phyloP scores from a whole-genome alignment of 2,888 invertebrate species.

The Ophraella communa region DNA sequence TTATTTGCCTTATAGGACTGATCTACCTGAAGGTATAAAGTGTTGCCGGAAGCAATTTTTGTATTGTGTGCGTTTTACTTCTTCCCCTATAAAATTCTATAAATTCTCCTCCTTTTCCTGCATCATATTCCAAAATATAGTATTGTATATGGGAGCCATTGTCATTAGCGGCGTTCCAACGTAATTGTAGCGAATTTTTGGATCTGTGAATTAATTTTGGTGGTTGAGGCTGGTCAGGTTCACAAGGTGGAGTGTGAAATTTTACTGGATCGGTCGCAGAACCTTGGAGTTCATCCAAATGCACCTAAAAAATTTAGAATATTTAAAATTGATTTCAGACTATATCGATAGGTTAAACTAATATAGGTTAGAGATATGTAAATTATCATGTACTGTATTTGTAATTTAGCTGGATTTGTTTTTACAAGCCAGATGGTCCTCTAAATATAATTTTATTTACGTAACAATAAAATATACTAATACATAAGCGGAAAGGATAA shows the following conservation, averaged over 20 bases:
- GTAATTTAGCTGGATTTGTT: not conserved
- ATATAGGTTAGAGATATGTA: too few species aligned
- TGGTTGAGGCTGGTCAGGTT: slow-evolving; percentile 76
- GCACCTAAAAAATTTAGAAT: slow-evolving; percentile 63
- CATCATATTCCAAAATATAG: slow-evolving; percentile 81
- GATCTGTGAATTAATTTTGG: slow-evolving; percentile 76
- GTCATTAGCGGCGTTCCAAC: slow-evolving; percentile 76
- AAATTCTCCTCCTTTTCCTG: slow-evolving; percentile 73
- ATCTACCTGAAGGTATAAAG: slow-evolving; percentile 71
- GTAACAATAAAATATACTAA: not conserved
- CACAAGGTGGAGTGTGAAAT: slow-evolving; percentile 82
- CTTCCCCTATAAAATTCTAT: slow-evolving; percentile 76
- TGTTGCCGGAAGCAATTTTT: slow-evolving; percentile 79
- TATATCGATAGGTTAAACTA: too few species aligned
- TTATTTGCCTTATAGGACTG: too few species aligned
- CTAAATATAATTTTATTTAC: not conserved
- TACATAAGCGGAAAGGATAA: not conserved
- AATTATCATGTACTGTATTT: not conserved
- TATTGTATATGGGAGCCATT: slow-evolving; percentile 81
- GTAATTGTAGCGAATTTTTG: slow-evolving; percentile 73
- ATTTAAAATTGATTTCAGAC: too few species aligned
- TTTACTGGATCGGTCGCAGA: slow-evolving; percentile 78
- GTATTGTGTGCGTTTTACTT: slow-evolving; percentile 77
- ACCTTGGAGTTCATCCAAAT: slow-evolving; percentile 76
- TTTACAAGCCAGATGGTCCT: not conserved